A percentile compares a stretch with the other conserved stretches of the same genome.
phyloP scores from a whole-genome alignment of 1,140 invertebrate species.

The Listronotus oregonensis region DNA sequence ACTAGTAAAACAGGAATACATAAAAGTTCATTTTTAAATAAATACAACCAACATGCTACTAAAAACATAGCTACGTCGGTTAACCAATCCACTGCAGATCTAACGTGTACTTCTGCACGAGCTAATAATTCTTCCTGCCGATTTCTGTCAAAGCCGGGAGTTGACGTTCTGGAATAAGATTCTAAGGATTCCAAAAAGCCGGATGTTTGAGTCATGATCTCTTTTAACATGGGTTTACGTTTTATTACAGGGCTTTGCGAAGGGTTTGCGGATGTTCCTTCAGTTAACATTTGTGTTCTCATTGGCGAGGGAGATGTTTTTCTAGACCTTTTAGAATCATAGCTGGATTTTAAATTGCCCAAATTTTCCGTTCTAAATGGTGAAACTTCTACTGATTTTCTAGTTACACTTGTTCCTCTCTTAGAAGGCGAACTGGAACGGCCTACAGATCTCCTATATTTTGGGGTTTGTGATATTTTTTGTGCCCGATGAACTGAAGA shows the following conservation, averaged over 20 bases:
- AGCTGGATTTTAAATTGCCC: conserved; percentile 5
- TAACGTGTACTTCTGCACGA: conserved; percentile 66
- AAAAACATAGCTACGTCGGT: conserved; percentile 72
- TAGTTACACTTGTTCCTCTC: conserved; percentile 23
- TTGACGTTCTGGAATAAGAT: conserved; percentile 19
- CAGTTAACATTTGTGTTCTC: conserved; percentile 7
- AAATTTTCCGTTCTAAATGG: conserved; percentile 17
- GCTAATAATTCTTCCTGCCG: conserved; percentile 41
- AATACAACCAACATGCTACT: conserved; percentile 76
- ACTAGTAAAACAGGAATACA: conserved; percentile 76
- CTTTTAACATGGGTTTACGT: conserved; percentile 43
- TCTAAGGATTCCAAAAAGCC: conserved; percentile 40
- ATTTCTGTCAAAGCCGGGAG: conserved; percentile 3
- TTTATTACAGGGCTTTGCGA: conserved; percentile 27
- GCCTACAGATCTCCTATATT: conserved; percentile 25
- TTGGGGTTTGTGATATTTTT: conserved; percentile 1
- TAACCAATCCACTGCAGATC: conserved; percentile 67
- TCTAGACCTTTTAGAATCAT: conserved; percentile 7
- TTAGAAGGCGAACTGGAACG: conserved; percentile 39
- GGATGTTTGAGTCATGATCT: conserved; percentile 54
- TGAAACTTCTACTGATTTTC: conserved; percentile 22
- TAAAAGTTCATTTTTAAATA: conserved; percentile 76
- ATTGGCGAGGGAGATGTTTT: conserved; percentile 41
- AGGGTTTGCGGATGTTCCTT: conserved; percentile 2
- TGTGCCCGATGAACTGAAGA: neutral